A percentile compares a stretch with the other conserved stretches of the same genome.
Conservation (phyloP, 2,888 invertebrate genomes). For the Eristalis intricaria region DNA sequence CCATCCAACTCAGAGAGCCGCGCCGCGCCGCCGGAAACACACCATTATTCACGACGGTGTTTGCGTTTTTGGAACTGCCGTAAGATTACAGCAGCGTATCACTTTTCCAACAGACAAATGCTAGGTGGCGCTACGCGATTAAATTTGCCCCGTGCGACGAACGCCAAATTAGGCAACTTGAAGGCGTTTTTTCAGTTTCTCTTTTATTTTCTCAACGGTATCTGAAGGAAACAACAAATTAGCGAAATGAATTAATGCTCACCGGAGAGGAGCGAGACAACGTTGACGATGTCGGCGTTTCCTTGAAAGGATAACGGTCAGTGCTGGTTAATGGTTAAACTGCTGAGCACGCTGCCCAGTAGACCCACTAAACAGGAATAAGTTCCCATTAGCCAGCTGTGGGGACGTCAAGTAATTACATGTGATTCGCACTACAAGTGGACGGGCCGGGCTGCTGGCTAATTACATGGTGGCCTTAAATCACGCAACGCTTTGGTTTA, state of each 20-base stretch:
- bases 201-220: background rate
- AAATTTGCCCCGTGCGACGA: background rate
- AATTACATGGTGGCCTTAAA: slow-evolving; percentile 37
- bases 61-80: background rate
- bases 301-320: background rate
- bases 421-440: background rate
- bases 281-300: background rate
- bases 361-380: background rate
- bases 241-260: background rate
- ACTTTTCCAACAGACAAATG: background rate
- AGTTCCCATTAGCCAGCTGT: background rate
- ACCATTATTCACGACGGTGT: slow-evolving; percentile 25
- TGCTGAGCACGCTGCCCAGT: background rate
- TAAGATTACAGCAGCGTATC: background rate
- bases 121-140: slow-evolving; percentile 20
- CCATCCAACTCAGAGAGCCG: background rate
- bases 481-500: slow-evolving; percentile 36
- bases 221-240: background rate
- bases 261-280: background rate
- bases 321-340: background rate
- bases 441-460: background rate
- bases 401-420: slow-evolving; percentile 11
- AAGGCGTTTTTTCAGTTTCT: slow-evolving; percentile 6
- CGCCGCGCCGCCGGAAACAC: slow-evolving; percentile 3
- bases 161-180: background rate